Base-by-base conservation (phyloP, 1,140 invertebrate species). In the Hyphantria cunea region DNA sequence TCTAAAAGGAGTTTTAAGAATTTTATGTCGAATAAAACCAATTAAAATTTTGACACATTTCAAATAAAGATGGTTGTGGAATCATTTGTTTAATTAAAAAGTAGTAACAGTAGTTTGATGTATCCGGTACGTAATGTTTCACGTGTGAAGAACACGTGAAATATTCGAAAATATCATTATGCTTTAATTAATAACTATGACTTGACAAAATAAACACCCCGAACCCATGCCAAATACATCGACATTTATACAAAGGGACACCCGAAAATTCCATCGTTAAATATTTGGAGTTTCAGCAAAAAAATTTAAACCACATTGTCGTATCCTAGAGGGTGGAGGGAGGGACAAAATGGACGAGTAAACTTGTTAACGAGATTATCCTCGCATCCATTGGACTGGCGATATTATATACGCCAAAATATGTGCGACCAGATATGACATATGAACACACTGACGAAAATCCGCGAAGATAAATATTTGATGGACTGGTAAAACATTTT, bases 291-390 rank as follows among this genome's bases (percentile, higher is more conserved):
- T 17, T 45, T 47, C 31, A 55, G 53, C 53, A 25, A 31, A 55
- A 55, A 55, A 55, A 55, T 45, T n/a, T 45, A 55, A 55, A 55
- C 13, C 25, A 55, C 53, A 44, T 17, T 15, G 31, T 42, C 51
- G 41, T 45, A 47, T 15, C 15, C 41, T 10, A 37, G 34, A 11
- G 34, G 34, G 34, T 37, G 17, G 17, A 47, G 44, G 31, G 17
- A 17, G 14, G 56, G 34, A 42, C 33, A 31, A 33, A 55, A 59
- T 50, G 56, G 42, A 55, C 17, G 48, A 59, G 56, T 59, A 31
- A 55, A 55, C 52, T 63, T 63, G 51, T 63, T 63, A 63, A 63
- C 52, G 61, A 49, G 34, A 63, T 63, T 63, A 63, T 63, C 44
- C 61, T 12, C n/a, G 32, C 45, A 42, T 41, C 17, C 17, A 39